Conservation (phyloP, 2,797 vertebrate genomes). For the Bradypodion pumilum region DNA sequence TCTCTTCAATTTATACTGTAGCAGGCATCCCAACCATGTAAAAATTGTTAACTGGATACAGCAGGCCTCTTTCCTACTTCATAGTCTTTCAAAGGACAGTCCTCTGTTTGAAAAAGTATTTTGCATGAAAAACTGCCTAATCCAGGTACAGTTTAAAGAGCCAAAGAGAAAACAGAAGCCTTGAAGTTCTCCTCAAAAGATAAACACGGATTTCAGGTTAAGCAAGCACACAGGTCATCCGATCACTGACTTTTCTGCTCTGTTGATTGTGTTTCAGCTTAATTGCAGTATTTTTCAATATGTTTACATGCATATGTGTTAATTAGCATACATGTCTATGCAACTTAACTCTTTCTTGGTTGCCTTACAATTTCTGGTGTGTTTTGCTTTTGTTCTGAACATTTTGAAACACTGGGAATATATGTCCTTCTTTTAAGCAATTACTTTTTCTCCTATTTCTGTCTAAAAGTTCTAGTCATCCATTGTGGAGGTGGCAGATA, state of each 20-base stretch:
- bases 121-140: not conserved
- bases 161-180: not conserved
- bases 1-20: constrained; percentile 32
- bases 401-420: not conserved
- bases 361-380: not conserved
- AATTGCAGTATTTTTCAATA: not conserved
- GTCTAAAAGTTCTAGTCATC: not conserved
- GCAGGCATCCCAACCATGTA: not conserved
- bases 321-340: not conserved
- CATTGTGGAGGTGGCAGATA: not conserved
- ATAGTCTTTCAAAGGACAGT: not conserved
- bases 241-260: not conserved
- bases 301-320: not conserved
- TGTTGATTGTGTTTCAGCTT: not conserved
- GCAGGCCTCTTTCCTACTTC: not conserved
- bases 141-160: not conserved
- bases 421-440: not conserved
- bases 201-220: not conserved
- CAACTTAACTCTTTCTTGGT: not conserved
- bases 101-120: not conserved
- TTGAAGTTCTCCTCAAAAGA: not conserved
- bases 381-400: not conserved
- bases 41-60: not conserved
- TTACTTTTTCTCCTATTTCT: not conserved
- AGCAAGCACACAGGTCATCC: not conserved